Evolutionary conservation across 92 coral and sea anemone genomes (phyloP).

Genomic region (Siderastrea siderea): DNA sequence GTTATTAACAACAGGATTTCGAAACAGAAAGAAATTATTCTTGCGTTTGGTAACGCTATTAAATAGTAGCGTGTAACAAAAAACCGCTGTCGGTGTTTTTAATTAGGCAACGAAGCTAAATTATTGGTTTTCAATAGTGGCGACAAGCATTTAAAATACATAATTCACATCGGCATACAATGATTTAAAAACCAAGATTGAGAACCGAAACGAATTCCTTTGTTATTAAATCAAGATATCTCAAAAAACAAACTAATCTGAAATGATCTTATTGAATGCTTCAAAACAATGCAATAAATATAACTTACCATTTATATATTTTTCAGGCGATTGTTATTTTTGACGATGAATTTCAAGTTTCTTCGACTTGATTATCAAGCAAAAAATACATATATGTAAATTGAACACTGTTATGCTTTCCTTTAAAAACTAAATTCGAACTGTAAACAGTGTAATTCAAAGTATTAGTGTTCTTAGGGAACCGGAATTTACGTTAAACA

Average conservation of each 20-base stretch:
- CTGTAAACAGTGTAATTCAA: neutral
- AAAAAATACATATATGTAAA: neutral
- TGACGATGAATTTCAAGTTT: neutral
- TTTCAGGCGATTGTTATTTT: too few species aligned
- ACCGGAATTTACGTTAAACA: neutral
- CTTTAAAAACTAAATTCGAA: neutral
- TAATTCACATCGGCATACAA: slow-evolving; percentile 3
- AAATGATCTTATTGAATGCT: neutral
- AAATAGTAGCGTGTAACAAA: neutral
- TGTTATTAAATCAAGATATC: neutral
- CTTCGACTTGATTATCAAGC: neutral
- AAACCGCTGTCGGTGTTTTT: neutral
- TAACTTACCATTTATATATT: neutral
- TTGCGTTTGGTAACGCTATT: slow-evolving; percentile 1
- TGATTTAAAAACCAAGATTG: slow-evolving; percentile 15
- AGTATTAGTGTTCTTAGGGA: neutral
- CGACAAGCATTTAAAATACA: slow-evolving; percentile 3
- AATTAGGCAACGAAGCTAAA: neutral
- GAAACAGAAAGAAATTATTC: neutral
- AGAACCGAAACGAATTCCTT: neutral
- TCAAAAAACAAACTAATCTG: neutral
- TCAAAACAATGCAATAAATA: neutral
- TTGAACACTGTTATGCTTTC: neutral
- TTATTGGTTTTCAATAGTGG: slow-evolving; percentile 24
- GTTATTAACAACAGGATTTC: neutral